Percentiles rank a stretch among this genome's conserved stretches.
phyloP scores from a whole-genome alignment of 2,113 vertebrate genomes.

The Catagonus wagneri region DNA sequence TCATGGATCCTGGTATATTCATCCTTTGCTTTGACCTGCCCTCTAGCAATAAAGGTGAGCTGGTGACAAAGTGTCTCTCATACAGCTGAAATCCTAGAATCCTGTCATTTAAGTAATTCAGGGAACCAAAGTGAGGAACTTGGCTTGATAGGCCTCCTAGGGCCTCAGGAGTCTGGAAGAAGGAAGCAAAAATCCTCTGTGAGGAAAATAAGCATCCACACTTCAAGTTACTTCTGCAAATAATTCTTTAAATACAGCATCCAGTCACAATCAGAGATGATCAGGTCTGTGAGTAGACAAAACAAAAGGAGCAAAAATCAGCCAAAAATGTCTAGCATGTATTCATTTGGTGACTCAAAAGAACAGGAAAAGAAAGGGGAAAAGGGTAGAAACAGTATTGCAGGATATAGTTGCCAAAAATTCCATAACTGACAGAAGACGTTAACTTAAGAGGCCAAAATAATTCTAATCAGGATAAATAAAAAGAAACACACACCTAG shows the following conservation, averaged over 20 bases:
- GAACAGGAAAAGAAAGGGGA: neutral
- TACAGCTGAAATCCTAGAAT: neutral
- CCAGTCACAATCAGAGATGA: neutral
- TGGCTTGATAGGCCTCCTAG: neutral
- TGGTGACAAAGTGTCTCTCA: neutral
- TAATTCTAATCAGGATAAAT: neutral
- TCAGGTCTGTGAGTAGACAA: neutral
- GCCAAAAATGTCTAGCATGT: neutral
- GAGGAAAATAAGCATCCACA: neutral
- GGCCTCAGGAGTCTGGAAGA: neutral
- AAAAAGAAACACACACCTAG: neutral
- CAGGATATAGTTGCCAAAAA: neutral
- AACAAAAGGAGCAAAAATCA: neutral
- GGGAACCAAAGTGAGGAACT: neutral
- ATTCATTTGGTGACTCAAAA: neutral
- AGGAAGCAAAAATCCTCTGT: neutral
- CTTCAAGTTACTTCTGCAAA: neutral
- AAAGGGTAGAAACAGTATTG: neutral
- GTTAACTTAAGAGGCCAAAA: neutral
- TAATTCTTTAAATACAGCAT: slow-evolving; percentile 2
- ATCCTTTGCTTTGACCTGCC: neutral
- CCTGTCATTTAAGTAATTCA: neutral
- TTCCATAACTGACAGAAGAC: neutral
- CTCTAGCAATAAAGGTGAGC: neutral
- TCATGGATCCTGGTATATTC: neutral